A percentile compares a stretch with the other conserved stretches of the same genome.
Conservation (phyloP, 2,113 vertebrate genomes). For the Prochilodus magdalenae region DNA sequence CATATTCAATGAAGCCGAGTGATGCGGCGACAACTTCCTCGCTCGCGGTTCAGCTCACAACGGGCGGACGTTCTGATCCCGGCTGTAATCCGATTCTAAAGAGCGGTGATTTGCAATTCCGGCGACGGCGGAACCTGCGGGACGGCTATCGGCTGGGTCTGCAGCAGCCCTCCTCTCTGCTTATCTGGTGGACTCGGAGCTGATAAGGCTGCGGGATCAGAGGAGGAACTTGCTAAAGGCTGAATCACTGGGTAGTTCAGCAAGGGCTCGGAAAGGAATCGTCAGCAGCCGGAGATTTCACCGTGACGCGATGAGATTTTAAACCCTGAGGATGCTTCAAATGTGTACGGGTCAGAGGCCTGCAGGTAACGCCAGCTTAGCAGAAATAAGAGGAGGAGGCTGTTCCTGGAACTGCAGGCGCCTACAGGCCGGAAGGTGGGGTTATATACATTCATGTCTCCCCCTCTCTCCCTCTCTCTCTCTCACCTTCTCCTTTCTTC, state of each 20-base stretch:
- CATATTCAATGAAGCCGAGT: conserved; percentile 20
- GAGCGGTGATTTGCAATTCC: conserved; percentile 4
- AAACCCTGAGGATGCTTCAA: too few relatives aligned
- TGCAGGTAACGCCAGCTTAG: too few relatives aligned
- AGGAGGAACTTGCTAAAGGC: not conserved
- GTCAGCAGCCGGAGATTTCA: not conserved
- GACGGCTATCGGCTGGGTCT: not conserved
- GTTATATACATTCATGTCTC: too few relatives aligned
- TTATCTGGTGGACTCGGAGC: conserved; percentile 11
- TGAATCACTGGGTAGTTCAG: conserved; percentile 9
- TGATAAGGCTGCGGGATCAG: conserved; percentile 13
- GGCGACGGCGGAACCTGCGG: not conserved
- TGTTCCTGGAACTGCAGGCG: too few relatives aligned
- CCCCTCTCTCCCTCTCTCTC: too few relatives aligned
- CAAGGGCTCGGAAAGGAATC: not conserved
- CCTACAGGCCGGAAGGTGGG: too few relatives aligned
- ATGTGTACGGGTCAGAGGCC: too few relatives aligned
- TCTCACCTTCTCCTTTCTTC: too few relatives aligned
- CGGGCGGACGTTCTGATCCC: not conserved
- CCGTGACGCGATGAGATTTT: not conserved
- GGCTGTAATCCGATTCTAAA: conserved; percentile 27
- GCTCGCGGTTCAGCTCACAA: not conserved
- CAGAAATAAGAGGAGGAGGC: too few relatives aligned
- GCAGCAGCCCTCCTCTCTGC: not conserved
- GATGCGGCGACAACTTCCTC: not conserved